Percentiles rank a stretch among this genome's conserved stretches.
phyloP scores from a whole-genome alignment of 2,888 invertebrate genomes.

The Unio pictorum region DNA sequence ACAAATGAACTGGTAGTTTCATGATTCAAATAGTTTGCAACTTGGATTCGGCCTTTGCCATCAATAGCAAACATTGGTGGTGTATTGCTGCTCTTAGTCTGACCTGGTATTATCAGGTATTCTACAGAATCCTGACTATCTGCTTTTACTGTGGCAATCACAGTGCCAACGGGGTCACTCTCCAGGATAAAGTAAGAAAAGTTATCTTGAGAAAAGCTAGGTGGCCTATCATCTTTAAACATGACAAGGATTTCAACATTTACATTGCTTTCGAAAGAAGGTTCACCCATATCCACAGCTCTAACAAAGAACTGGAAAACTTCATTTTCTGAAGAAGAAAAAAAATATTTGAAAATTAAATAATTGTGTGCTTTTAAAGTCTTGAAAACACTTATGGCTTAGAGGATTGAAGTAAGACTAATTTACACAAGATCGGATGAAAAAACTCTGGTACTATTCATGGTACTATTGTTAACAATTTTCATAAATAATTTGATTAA shows the following conservation, averaged over 20 bases:
- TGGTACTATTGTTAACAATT: too few species aligned
- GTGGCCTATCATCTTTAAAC: slow-evolving; percentile 80
- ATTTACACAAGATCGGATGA: too few species aligned
- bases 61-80: slow-evolving; percentile 70
- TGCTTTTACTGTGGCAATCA: slow-evolving; percentile 80
- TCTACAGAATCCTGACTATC: slow-evolving; percentile 76
- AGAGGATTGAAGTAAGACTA: too few species aligned
- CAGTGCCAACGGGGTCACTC: slow-evolving; percentile 80
- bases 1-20: slow-evolving; percentile 76
- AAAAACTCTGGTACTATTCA: too few species aligned
- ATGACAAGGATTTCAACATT: slow-evolving; percentile 87
- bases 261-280: slow-evolving; percentile 81
- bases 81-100: slow-evolving; percentile 70
- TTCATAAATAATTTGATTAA: too few species aligned
- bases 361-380: too few species aligned
- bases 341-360: neutral
- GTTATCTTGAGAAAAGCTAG: slow-evolving; percentile 82
- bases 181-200: slow-evolving; percentile 87
- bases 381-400: too few species aligned
- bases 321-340: slow-evolving; percentile 48
- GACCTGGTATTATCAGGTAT: slow-evolving; percentile 78
- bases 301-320: slow-evolving; percentile 89
- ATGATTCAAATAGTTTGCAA: slow-evolving; percentile 83
- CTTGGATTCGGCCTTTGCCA: slow-evolving; percentile 58
- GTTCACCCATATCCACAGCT: slow-evolving; percentile 86